Base-by-base conservation (phyloP, 2,113 vertebrate species). In the Octodon degus region DNA sequence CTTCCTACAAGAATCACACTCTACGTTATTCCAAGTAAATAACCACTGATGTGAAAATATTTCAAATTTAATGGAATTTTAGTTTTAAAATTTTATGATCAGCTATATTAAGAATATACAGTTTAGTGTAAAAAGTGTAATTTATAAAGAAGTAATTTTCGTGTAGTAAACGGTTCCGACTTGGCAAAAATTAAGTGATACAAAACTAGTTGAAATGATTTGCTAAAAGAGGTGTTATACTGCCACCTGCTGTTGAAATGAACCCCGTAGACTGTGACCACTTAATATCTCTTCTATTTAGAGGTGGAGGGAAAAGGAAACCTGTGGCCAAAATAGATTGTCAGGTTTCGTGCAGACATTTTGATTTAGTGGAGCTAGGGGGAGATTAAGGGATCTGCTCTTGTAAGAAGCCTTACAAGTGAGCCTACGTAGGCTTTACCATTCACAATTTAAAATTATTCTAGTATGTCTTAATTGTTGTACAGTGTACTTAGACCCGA, bases 201-300 rank as follows among this genome's bases (percentile, higher is more conserved):
- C 19, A 32, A 92, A 93, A 80, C 11, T 25, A 8, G 2, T 7
- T 27, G 27, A 62, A 55, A 37, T 24, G 25, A 55, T 50, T 40
- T 80, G 9, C 62, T 27, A 22, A 89, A 55, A 83, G 62, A 74
- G 65, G 90, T 47, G 2, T 50, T 70, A 8, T 81, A 34, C 92
- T 94, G 96, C 96, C 96, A 88, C 63, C 96, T 95, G n/a, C 83
- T 93, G 97, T 86, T 68, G 82, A 79, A 37, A 86, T 30, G 32
- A n/a, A 32, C 22, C 25, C 47, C 24, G 20, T 0, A 11, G 10
- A 24, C 37, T 82, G 43, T 43, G 40, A 34, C 12, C 32, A 19
- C 2, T 72, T 74, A 65, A 16, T 0, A 12, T 20, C 60, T 5
- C 2, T 63, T 50, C 4, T 50, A 5, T 16, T 11, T 43, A 79